Evolutionary conservation across 2,888 invertebrate genomes (phyloP).

Genomic region (Heteromyza rotundicornis): DNA sequence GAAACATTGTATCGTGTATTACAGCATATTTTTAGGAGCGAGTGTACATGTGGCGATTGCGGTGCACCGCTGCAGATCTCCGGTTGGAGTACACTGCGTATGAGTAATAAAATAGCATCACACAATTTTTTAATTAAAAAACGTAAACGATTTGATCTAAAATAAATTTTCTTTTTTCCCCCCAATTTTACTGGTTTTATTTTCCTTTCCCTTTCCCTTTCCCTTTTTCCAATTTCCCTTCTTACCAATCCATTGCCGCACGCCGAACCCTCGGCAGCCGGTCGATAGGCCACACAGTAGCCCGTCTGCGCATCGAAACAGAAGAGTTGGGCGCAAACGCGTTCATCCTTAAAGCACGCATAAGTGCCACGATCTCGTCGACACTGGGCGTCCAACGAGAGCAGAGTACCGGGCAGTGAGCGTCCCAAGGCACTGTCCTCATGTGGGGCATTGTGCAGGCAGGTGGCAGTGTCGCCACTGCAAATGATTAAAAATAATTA

Average conservation of each 20-base stretch:
- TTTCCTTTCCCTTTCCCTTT: too few species aligned
- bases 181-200: too few species aligned
- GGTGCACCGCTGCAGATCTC: too few species aligned
- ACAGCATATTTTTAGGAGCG: too few species aligned
- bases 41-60: too few species aligned
- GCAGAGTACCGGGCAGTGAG: slow-evolving; percentile 85
- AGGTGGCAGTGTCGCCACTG: slow-evolving; percentile 93
- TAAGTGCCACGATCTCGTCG: slow-evolving; percentile 91
- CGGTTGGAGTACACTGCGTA: too few species aligned
- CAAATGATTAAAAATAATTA: slow-evolving; percentile 47
- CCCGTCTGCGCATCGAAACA: slow-evolving; percentile 94
- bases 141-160: too few species aligned
- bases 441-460: slow-evolving; percentile 90
- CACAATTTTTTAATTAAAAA: too few species aligned
- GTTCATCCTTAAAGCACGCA: slow-evolving; percentile 84
- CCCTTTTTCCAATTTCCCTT: too few species aligned
- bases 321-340: slow-evolving; percentile 93
- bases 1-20: too few species aligned
- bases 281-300: slow-evolving; percentile 93
- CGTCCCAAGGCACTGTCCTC: slow-evolving; percentile 90
- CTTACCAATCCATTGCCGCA: slow-evolving; percentile 91
- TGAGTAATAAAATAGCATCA: too few species aligned
- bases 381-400: slow-evolving; percentile 91
- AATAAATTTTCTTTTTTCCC: too few species aligned
- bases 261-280: slow-evolving; percentile 91